Conservation (phyloP, 2,888 invertebrate species). For the Acleris holmiana region DNA sequence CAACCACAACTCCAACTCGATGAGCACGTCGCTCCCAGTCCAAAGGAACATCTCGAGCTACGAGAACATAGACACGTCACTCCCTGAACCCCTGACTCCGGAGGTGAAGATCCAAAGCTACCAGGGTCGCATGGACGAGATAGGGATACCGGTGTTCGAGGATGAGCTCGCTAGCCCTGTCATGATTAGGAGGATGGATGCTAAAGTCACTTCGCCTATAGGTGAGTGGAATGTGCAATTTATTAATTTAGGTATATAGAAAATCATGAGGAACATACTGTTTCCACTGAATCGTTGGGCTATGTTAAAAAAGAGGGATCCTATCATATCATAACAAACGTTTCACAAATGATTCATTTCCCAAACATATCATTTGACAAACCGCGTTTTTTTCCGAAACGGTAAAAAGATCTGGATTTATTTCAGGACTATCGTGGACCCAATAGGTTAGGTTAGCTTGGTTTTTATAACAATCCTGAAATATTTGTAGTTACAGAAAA, state of each 20-base stretch:
- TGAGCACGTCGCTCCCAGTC: conserved; percentile 64
- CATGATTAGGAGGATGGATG: conserved; percentile 64
- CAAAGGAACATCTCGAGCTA: conserved; percentile 79
- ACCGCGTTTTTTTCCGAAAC: too few species aligned
- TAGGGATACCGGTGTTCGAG: conserved; percentile 75
- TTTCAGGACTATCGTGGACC: too few species aligned
- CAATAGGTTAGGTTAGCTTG: too few species aligned
- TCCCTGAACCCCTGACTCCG: conserved; percentile 62
- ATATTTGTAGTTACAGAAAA: too few species aligned
- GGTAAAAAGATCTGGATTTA: too few species aligned
- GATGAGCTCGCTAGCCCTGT: conserved; percentile 74
- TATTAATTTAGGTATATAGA: not conserved
- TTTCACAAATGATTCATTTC: too few species aligned
- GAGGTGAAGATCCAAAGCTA: conserved; percentile 66
- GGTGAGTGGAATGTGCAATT: conserved; percentile 7
- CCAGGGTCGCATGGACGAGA: conserved; percentile 75
- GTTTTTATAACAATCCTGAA: too few species aligned
- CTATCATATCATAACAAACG: too few species aligned
- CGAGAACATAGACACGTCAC: conserved; percentile 80
- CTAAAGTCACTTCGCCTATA: conserved; percentile 17
- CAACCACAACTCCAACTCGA: conserved; percentile 65
- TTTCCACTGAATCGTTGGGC: too few species aligned
- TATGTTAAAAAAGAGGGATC: too few species aligned
- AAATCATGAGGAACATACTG: too few species aligned
- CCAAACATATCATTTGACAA: too few species aligned